A percentile compares a stretch with the other conserved stretches of the same genome.
phyloP scores from a whole-genome alignment of 2,888 invertebrate species.

The Agapostemon virescens region DNA sequence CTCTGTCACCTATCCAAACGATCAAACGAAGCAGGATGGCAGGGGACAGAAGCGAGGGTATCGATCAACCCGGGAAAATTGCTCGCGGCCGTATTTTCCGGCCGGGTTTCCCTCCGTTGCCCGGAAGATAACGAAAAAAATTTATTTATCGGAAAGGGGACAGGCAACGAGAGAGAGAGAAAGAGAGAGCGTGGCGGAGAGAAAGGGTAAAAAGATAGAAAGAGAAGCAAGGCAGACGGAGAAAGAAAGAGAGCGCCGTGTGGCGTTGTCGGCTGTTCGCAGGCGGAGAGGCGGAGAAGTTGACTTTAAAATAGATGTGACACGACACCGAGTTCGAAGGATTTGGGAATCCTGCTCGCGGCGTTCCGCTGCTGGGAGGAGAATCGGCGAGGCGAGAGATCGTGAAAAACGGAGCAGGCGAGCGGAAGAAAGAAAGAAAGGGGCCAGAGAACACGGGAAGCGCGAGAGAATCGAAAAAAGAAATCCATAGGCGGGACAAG shows the following conservation, averaged over 20 bases:
- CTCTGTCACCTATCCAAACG: slow-evolving; percentile 6
- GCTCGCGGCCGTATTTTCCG: slow-evolving; percentile 15
- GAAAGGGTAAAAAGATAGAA: no score
- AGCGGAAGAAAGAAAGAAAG: neutral
- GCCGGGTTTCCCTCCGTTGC: neutral
- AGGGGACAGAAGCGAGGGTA: neutral
- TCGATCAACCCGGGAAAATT: slow-evolving; percentile 6
- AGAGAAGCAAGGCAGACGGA: neutral
- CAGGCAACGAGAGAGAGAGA: neutral
- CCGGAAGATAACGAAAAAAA: slow-evolving; percentile 27
- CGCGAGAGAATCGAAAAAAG: neutral
- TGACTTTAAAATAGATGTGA: slow-evolving; percentile 46
- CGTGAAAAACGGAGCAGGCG: slow-evolving; percentile 26
- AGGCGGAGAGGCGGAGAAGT: slow-evolving; percentile 19
- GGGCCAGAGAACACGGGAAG: neutral
- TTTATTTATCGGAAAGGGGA: slow-evolving; percentile 35
- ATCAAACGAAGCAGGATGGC: neutral
- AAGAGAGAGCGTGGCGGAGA: neutral
- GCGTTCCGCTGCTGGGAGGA: slow-evolving; percentile 8
- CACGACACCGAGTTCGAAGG: slow-evolving; percentile 36
- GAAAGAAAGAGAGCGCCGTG: neutral
- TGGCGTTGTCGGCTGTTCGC: slow-evolving; percentile 27
- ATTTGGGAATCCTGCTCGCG: slow-evolving; percentile 22
- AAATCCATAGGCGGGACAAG: neutral
- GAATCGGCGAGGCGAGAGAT: slow-evolving; percentile 16